Conservation (phyloP, 2,797 vertebrate genomes). For the Bothrops alternatus region DNA sequence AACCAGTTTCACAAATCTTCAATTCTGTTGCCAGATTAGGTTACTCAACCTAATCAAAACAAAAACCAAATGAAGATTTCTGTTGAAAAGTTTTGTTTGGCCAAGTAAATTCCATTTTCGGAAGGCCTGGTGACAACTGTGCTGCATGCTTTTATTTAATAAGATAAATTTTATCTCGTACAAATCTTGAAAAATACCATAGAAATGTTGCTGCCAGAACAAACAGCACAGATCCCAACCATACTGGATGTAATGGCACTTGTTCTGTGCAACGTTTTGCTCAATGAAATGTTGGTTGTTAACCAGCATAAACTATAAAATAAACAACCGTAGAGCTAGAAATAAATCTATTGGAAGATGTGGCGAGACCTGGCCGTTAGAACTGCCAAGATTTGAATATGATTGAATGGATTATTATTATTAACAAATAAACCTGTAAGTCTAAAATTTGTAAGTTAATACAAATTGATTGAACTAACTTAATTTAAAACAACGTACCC, state of each 20-base stretch:
- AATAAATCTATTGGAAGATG: neutral
- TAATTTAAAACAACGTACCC: neutral
- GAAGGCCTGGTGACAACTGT: neutral
- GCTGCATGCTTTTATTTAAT: constrained; percentile 12
- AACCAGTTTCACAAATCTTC: neutral
- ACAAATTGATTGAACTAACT: neutral
- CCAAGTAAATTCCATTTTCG: constrained; percentile 22
- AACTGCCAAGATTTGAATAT: neutral
- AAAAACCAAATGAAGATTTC: neutral
- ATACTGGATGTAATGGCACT: neutral
- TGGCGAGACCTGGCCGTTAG: neutral
- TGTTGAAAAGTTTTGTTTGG: neutral
- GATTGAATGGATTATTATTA: neutral
- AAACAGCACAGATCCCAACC: neutral
- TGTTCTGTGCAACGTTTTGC: neutral
- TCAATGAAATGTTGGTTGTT: neutral
- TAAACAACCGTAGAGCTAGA: neutral
- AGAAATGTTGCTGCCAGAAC: constrained; percentile 8
- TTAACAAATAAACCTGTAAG: neutral
- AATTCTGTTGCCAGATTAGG: neutral
- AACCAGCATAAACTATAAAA: neutral
- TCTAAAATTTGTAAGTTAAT: neutral
- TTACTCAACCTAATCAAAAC: neutral
- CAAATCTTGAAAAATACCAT: constrained; percentile 41
- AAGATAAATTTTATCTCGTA: constrained; percentile 46